Evolutionary conservation across 1,140 invertebrate genomes (phyloP).

Genomic region (Lucilia cuprina): DNA sequence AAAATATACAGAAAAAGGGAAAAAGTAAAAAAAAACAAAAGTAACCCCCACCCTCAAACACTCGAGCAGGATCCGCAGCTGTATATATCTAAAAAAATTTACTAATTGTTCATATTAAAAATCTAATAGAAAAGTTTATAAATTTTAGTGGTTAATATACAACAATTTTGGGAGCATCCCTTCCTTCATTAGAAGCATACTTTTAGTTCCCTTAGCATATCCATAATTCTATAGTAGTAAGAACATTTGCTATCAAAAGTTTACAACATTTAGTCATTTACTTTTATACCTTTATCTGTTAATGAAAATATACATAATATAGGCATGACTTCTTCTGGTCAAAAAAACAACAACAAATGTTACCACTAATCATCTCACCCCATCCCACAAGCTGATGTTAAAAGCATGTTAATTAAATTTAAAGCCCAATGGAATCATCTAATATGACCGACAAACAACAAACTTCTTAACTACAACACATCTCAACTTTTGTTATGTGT

Average conservation of each 20-base stretch:
- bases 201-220: no score
- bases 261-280: not conserved
- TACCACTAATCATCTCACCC: not conserved
- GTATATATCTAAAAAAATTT: no score
- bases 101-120: no score
- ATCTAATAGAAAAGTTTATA: no score
- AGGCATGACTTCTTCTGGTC: no score
- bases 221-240: not conserved
- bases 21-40: no score
- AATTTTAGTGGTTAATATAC: no score
- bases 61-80: no score
- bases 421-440: constrained; percentile 19
- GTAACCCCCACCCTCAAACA: no score
- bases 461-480: not conserved
- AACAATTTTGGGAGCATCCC: no score
- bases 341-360: not conserved
- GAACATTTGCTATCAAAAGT: not conserved
- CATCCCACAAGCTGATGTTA: not conserved
- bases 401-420: constrained; percentile 27
- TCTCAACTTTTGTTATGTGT: not conserved
- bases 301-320: not conserved
- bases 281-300: not conserved
- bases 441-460: constrained; percentile 5
- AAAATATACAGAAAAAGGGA: no score
- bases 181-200: not conserved